Conservation (phyloP, 2,113 vertebrate species). For the pig (Sus scrofa) region T2T-Sscrofa CM000824.6:109129001-109129500, state of each 20-base stretch:
- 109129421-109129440: background rate
- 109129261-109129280: background rate
- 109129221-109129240: constrained; percentile 45
- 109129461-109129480: background rate
- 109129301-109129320: background rate
- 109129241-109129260: constrained; percentile 12
- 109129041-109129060: background rate
- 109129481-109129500: background rate
- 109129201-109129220: constrained; percentile 8
- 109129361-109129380: background rate
- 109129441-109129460: background rate
- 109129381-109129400: background rate
- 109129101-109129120: constrained; percentile 19
- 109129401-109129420: background rate
- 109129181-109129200: constrained; percentile 71
- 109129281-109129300: background rate
- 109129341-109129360: background rate
- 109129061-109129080: background rate
- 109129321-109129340: background rate
- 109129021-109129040: constrained; percentile 35
- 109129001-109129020: constrained; percentile 29
- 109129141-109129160: constrained; percentile 42
- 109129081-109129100: constrained; percentile 52
- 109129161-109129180: constrained; percentile 63
- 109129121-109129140: constrained; percentile 57